Base-by-base conservation (phyloP, 2,888 invertebrate species). In the Leptinotarsa rubiginosa region DNA sequence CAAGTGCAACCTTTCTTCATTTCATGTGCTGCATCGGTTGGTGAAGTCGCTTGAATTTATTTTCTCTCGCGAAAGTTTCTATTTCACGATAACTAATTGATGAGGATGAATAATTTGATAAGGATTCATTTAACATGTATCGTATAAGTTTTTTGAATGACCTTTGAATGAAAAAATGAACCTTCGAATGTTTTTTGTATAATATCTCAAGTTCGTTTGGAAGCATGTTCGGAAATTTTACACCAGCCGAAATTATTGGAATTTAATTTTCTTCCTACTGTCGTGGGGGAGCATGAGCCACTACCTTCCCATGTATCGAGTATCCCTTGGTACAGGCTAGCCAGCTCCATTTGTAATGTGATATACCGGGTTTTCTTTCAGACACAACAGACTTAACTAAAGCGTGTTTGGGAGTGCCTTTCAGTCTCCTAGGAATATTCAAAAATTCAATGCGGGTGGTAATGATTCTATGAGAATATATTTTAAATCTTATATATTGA, bases 311-410 rank as follows among this genome's bases (percentile, higher is more conserved):
- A 22, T 64, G 25, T 52, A 18, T 68, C 54, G 50, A 50, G 66
- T 75, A 62, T 54, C 72, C 25, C 68, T 67, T 56, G 56, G 41
- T 20, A 66, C 64, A 20, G 65, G 67, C 72, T 59, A 72, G 69
- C 72, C 68, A 72, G 69, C 65, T 65, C 70, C 69, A 69, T 75
- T 67, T 59, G 75, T 67, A 75, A 75, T 66, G n/a, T n/a, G 75
- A 75, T 75, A 69, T 25, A 20, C 31, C 66, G 69, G 25, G 50
- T 69, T 50, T 25, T 41, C 65, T 59, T 70, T 66, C 49, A 70
- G 67, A 72, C 65, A 56, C n/a, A 71, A 69, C 71, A 75, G 41
- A 56, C 47, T 62, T 47, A 49, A 41, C 47, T 56, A 52, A 22
- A 65, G 65, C 52, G 69, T 75, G 72, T 75, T 70, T 65, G 64